These are phyloP conservation scores for Sinotaia quadrata DNA, from an alignment of 2,888 invertebrate genomes.

Conservation along the genomic window DNA sequence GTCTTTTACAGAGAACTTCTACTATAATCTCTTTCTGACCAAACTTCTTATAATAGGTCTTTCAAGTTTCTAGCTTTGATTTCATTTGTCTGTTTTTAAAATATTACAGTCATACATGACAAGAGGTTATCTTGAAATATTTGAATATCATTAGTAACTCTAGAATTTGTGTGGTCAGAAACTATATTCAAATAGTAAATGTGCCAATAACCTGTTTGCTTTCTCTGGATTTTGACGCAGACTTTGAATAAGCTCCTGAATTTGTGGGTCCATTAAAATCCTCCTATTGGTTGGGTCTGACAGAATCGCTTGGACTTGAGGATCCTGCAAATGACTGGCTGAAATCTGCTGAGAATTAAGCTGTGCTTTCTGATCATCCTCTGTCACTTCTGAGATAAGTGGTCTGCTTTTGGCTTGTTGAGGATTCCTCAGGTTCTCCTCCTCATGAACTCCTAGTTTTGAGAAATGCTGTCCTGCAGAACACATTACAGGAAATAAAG, in stretches of 20 bases:
- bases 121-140: too few relatives aligned
- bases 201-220: conserved; percentile 58
- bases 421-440: background rate
- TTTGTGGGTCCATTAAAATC: conserved; percentile 57
- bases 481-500: background rate
- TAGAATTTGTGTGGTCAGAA: too few relatives aligned
- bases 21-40: too few relatives aligned
- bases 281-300: conserved; percentile 55
- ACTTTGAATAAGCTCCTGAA: conserved; percentile 57
- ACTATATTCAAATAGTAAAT: too few relatives aligned
- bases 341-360: conserved; percentile 2
- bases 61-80: too few relatives aligned
- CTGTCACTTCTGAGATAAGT: conserved; percentile 7
- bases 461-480: conserved; percentile 62
- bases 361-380: background rate
- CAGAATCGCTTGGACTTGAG: conserved; percentile 48
- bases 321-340: conserved; percentile 47
- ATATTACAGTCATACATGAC: too few relatives aligned
- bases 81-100: too few relatives aligned
- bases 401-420: conserved; percentile 2
- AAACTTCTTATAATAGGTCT: too few relatives aligned
- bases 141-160: too few relatives aligned
- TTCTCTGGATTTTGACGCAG: conserved; percentile 55
- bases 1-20: too few relatives aligned
- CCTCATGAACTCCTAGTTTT: conserved; percentile 41